Percentiles rank a stretch among this genome's conserved stretches.
phyloP scores from a whole-genome alignment of 2,113 vertebrate genomes.

The Cichladusa arquata region DNA sequence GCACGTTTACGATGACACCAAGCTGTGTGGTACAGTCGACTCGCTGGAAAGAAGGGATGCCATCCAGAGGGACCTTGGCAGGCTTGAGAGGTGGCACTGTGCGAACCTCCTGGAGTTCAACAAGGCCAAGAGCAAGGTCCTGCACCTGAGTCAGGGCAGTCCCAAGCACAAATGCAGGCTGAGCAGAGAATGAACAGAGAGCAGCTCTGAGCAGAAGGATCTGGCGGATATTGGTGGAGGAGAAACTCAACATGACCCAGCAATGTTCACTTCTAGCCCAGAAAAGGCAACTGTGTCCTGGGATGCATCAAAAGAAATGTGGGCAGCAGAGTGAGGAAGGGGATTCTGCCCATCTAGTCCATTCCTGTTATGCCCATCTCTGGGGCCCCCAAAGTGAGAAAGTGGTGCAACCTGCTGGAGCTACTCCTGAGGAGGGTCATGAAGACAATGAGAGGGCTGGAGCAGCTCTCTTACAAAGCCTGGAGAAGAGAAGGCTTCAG shows the following conservation, averaged over 20 bases:
- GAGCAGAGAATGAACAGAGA: not conserved
- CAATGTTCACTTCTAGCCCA: not conserved
- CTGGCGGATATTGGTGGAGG: rapidly evolving
- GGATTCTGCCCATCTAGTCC: rapidly evolving
- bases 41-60: not conserved
- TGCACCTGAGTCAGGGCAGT: not conserved
- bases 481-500: not conserved
- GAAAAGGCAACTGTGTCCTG: not conserved
- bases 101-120: rapidly evolving
- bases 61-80: not conserved
- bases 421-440: not conserved
- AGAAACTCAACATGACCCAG: not conserved
- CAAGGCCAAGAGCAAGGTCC: not conserved
- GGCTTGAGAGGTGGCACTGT: not conserved
- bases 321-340: rapidly evolving
- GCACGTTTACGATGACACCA: not conserved
- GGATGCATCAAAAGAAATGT: not conserved
- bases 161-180: not conserved
- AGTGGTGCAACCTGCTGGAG: not conserved
- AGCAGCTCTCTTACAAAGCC: not conserved
- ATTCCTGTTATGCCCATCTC: not conserved
- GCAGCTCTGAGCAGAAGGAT: not conserved
- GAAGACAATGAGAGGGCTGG: not conserved
- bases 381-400: not conserved
- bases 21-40: not conserved